Evolutionary conservation across 2,113 vertebrate genomes (phyloP).

Genomic region (Sorex fumeus): DNA sequence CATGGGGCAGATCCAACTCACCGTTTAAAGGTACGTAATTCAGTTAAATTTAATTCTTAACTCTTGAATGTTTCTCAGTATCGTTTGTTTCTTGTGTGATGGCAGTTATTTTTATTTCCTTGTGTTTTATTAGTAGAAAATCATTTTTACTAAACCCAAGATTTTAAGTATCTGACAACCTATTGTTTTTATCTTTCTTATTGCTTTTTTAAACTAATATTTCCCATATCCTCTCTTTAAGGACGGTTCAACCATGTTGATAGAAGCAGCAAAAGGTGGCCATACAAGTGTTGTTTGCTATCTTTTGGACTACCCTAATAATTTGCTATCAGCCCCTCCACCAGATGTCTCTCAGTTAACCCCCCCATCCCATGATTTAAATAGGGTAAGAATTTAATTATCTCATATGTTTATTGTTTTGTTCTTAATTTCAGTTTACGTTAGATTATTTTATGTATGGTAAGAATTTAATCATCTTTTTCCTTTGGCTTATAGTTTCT

Average conservation of each 20-base stretch:
- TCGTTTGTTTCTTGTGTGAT: background rate
- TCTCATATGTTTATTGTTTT: conserved; percentile 20
- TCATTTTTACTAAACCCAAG: background rate
- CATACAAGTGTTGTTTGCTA: conserved; percentile 99
- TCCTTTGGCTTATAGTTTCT: background rate
- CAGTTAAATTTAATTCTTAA: background rate
- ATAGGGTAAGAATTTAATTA: conserved; percentile 93
- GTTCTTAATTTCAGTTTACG: background rate
- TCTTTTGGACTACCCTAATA: conserved; percentile 99
- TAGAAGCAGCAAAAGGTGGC: conserved; percentile 99
- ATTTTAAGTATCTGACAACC: background rate
- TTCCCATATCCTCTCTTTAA: conserved; percentile 72
- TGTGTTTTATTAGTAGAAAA: conserved; percentile 6
- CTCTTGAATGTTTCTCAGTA: conserved; percentile 14
- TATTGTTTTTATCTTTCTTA: conserved; percentile 34
- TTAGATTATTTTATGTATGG: conserved; percentile 88
- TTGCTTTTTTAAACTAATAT: conserved; percentile 49
- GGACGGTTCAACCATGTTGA: conserved; percentile 99
- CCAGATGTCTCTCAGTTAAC: conserved; percentile 98
- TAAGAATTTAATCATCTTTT: conserved; percentile 82
- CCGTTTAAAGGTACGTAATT: conserved; percentile 95
- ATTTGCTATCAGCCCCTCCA: conserved; percentile 97
- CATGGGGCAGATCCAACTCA: conserved; percentile 99
- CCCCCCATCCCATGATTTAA: conserved; percentile 97
- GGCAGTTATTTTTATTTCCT: conserved; percentile 26